Conservation (phyloP, 2,113 vertebrate species). For the Pao palembangensis region DNA sequence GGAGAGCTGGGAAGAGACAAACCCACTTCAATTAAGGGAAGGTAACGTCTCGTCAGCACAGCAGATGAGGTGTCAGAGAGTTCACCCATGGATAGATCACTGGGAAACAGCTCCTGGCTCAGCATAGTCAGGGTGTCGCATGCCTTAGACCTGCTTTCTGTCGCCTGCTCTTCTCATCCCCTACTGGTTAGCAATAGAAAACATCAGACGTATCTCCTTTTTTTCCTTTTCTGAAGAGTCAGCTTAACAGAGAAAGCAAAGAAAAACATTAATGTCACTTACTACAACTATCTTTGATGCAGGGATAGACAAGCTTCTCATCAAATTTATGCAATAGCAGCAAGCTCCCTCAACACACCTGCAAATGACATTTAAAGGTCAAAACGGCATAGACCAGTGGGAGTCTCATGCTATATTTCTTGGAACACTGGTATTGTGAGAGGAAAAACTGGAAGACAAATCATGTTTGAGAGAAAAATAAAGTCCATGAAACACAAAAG, state of each 20-base stretch:
- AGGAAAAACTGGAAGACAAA: constrained; percentile 25
- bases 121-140: constrained; percentile 58
- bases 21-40: constrained; percentile 77
- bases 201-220: constrained; percentile 17
- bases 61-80: constrained; percentile 77
- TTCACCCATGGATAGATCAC: constrained; percentile 67
- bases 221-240: constrained; percentile 11
- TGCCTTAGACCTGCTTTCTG: constrained; percentile 35
- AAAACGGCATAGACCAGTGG: constrained; percentile 43
- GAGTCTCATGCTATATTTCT: constrained; percentile 37
- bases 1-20: constrained; percentile 73
- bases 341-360: constrained; percentile 52
- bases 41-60: constrained; percentile 67
- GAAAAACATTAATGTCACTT: constrained; percentile 8
- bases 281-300: constrained; percentile 14
- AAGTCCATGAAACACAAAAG: constrained; percentile 22
- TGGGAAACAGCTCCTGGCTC: constrained; percentile 57
- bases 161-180: constrained; percentile 21
- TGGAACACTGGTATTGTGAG: constrained; percentile 20
- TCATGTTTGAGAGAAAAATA: constrained; percentile 34
- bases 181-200: constrained; percentile 18
- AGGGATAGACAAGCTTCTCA: constrained; percentile 49
- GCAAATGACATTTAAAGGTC: constrained; percentile 69
- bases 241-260: constrained; percentile 7
- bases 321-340: constrained; percentile 58